Conservation (phyloP, 2,797 vertebrate genomes). For the Potorous gilbertii region DNA sequence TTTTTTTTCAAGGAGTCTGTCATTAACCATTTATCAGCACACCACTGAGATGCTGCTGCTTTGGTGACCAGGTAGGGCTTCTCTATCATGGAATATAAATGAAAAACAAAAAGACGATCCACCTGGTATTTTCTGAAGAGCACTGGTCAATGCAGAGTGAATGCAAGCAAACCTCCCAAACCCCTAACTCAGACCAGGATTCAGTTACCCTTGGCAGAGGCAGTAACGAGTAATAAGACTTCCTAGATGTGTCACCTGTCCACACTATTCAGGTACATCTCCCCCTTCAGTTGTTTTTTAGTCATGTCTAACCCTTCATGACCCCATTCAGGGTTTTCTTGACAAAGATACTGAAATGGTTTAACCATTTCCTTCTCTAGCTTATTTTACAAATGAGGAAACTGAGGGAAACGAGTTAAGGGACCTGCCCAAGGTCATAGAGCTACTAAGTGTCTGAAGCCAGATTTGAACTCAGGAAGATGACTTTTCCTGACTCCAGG, state of each 20-base stretch:
- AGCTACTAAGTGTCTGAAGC: neutral
- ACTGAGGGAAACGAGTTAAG: neutral
- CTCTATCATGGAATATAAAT: neutral
- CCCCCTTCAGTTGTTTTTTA: neutral
- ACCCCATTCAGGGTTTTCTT: neutral
- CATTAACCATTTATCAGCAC: neutral
- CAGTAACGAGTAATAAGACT: neutral
- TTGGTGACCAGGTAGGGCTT: neutral
- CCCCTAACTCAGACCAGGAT: neutral
- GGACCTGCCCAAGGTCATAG: neutral
- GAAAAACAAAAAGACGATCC: slow-evolving; percentile 12
- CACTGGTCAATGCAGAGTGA: neutral
- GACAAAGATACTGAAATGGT: neutral
- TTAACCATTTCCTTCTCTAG: neutral
- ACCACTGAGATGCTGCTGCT: neutral
- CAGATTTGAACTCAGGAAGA: neutral
- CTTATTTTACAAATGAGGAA: neutral
- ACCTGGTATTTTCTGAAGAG: slow-evolving; percentile 6
- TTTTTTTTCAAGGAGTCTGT: neutral
- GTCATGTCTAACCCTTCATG: neutral
- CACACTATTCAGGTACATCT: slow-evolving; percentile 9
- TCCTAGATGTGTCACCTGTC: neutral
- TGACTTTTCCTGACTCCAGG: neutral
- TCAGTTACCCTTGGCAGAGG: neutral
- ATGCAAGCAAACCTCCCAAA: neutral